Evolutionary conservation across 2,113 vertebrate species (phyloP), one percentile per base, ranked within the genome.

Genomic region (Tretioscincus oriximinensis): DNA sequence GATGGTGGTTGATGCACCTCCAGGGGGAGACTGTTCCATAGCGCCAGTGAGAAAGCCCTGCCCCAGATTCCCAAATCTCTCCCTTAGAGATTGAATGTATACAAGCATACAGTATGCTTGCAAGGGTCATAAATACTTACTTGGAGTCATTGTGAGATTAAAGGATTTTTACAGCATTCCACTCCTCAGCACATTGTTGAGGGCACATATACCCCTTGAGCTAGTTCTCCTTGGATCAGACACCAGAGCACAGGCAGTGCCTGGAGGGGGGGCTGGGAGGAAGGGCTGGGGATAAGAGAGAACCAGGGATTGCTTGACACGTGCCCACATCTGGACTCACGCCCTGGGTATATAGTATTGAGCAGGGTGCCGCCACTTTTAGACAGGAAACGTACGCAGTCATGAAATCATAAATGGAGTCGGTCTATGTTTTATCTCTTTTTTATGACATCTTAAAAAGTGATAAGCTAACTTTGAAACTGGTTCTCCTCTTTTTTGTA

Each of bases 401-500:
- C 91, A 87, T 24, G 54, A 74, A 88, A 88, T 84, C 90, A 91
- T 82, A 90, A 92, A 92, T 85, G 49, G 67, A 90, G 85, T 58
- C 76, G 78, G 35, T 78, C 1, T 63, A 1, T 71, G 65, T 85
- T 90, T 92, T 87, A 90, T 88, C 70, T 81, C 41, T 73, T 31
- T 58, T 90, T 88, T 77, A 90, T 89, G 85, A 85, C 88, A 91
- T 88, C 88, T 92, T 89, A 84, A 89, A 66, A 90, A 83, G 35
- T 0, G 66, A 85, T 92, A 91, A 90, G 78, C 85, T 92, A 77
- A 64, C 91, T 93, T 93, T 92, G 91, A 92, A 93, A 93, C 45
- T 86, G 0, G 9, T 78, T 88, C 86, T 86, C 84, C 81, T 88
- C 87, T 64, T 61, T 89, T 90, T 73, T 80, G 83, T 12, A 0